These are phyloP conservation scores for Pempheris klunzingeri DNA, from an alignment of 2,797 vertebrate species.

Conservation along the genomic window DNA sequence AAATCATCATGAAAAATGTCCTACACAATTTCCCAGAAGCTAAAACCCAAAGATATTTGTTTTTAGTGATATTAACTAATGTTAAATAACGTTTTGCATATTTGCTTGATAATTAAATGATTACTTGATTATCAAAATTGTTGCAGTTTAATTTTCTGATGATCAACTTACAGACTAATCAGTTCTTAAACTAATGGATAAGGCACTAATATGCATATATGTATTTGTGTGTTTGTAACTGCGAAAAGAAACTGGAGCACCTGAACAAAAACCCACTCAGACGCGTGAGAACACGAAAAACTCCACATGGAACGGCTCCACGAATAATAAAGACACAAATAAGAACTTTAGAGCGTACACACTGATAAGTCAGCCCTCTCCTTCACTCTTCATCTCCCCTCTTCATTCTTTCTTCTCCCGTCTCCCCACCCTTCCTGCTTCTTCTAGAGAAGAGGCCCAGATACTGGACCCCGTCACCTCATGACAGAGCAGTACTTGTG, in stretches of 20 bases:
- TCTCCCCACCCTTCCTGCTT: constrained; percentile 29
- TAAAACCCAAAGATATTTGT: neutral
- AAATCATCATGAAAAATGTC: neutral
- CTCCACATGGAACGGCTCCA: neutral
- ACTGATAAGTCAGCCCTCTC: constrained; percentile 28
- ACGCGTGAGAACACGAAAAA: constrained; percentile 1
- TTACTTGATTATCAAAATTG: neutral
- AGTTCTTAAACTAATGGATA: neutral
- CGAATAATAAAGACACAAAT: constrained; percentile 10
- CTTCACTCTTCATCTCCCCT: constrained; percentile 8
- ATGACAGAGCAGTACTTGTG: constrained; percentile 60
- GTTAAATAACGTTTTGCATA: neutral
- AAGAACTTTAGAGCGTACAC: neutral
- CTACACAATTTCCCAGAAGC: neutral
- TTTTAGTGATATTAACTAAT: neutral
- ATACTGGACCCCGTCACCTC: constrained; percentile 62
- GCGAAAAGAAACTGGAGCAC: neutral
- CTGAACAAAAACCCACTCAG: neutral
- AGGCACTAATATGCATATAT: neutral
- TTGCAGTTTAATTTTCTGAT: neutral
- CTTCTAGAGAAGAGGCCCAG: constrained; percentile 58
- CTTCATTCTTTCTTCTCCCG: constrained; percentile 5
- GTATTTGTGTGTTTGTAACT: neutral
- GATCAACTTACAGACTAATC: neutral
- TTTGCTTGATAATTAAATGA: neutral